Base-by-base conservation (phyloP, 1,140 invertebrate species). In the Drosophila trapezifrons region DNA sequence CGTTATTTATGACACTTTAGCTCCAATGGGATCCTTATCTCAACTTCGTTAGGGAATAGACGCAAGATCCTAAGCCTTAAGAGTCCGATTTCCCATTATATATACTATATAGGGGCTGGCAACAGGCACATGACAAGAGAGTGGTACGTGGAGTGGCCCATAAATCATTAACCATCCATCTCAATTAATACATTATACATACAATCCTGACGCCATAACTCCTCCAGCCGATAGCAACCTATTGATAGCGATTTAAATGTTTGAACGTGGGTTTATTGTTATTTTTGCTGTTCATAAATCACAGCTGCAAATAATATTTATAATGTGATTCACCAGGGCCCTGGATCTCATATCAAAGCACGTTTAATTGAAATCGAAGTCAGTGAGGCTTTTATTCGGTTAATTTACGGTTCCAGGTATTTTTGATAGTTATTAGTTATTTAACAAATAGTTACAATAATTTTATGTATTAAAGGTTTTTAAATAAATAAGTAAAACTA, bases 1-100 rank as follows among this genome's bases (percentile, higher is more conserved):
- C 18, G 13, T 52, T 52, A 65, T 69, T 52, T 69, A 69, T 17
- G 27, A 37, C 20, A 65, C 65, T 51, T 18, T 7, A 64, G 37
- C 49, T 35, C n/a, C 40, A n/a, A 43, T 37, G 32, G 12, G 22
- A 20, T 12, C 4, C 17, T 35, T 35, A 52, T 52, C 54, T 42
- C 2, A 10, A 20, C 49, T 32, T 32, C 27, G 49, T 32, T 35
- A 15, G 29, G 49, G 29, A 27, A 43, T 59, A 43, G 38, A 17
- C 43, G 2, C 10, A 35, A 35, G 18, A 18, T 29, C 22, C 27
- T 59, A 17, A 12, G 46, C 12, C 18, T 15, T n/a, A 0, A 15
- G 20, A n/a, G 46, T 8, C 25, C 27, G 46, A 29, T 3, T 2
- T 22, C n/a, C n/a, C n/a, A n/a, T n/a, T n/a, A n/a, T n/a, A n/a